Conservation (phyloP, 2,888 invertebrate species). For the Lordiphosa fenestrarum region DNA sequence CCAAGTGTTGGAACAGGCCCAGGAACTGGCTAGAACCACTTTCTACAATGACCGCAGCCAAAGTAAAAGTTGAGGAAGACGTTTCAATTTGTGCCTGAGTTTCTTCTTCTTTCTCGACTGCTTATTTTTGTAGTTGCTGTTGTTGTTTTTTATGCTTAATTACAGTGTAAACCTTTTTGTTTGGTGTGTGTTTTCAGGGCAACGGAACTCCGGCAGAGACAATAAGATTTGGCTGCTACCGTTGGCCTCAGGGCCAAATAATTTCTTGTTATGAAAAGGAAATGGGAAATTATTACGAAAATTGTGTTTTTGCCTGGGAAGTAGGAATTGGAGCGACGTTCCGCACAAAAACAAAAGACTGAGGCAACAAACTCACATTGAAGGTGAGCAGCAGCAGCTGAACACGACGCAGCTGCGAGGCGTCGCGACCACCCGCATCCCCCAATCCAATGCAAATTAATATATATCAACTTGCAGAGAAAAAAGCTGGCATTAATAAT, state of each 20-base stretch:
- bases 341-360: conserved; percentile 48
- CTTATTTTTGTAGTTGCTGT: conserved; percentile 2
- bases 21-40: conserved; percentile 63
- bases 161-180: conserved; percentile 37
- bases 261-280: conserved; percentile 42
- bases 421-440: conserved; percentile 4
- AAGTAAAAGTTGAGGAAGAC: conserved; percentile 56
- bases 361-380: conserved; percentile 47
- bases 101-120: conserved; percentile 11
- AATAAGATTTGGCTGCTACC: conserved; percentile 8
- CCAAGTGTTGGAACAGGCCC: conserved; percentile 3
- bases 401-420: not conserved
- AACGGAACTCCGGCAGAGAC: conserved; percentile 37
- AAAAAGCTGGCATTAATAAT: conserved; percentile 47
- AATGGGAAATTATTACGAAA: conserved; percentile 63
- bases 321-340: conserved; percentile 25
- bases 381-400: conserved; percentile 17
- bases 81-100: conserved; percentile 46
- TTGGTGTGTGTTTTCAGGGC: conserved; percentile 36
- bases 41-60: conserved; percentile 49
- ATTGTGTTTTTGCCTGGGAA: conserved; percentile 43
- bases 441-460: conserved; percentile 50
- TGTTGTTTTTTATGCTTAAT: conserved; percentile 45
- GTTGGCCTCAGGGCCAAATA: conserved; percentile 8
- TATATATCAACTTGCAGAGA: conserved; percentile 39